Conservation (phyloP, 1,140 invertebrate genomes). For the Sinonovacula constricta region DNA sequence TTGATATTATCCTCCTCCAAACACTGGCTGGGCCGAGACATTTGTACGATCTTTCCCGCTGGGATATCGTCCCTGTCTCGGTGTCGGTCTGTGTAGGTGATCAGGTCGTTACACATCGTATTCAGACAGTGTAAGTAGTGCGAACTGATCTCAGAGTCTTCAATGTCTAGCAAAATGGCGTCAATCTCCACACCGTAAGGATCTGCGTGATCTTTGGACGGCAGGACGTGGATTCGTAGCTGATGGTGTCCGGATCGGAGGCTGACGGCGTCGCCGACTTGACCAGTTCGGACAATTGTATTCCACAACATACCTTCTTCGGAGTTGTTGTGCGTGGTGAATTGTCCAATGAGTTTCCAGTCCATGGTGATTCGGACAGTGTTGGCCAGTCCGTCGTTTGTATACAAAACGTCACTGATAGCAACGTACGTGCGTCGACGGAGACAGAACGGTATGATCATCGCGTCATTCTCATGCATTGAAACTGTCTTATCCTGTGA, state of each 20-base stretch:
- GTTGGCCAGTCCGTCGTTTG: constrained; percentile 12
- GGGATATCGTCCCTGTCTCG: constrained; percentile 13
- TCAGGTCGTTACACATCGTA: not conserved
- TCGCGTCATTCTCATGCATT: constrained; percentile 2
- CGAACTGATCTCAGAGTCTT: not conserved
- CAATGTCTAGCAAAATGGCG: not conserved
- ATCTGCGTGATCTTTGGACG: not conserved
- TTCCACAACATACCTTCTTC: constrained; percentile 3
- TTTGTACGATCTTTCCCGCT: constrained; percentile 5
- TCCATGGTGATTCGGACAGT: not conserved
- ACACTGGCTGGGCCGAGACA: not conserved
- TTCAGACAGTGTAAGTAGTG: constrained; percentile 1
- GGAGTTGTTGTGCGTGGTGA: not conserved
- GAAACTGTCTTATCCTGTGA: constrained; percentile 1
- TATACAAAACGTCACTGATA: not conserved
- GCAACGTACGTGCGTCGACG: not conserved
- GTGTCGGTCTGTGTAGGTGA: not conserved
- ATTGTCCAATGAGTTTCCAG: not conserved
- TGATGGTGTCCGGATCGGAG: not conserved
- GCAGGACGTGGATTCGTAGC: not conserved
- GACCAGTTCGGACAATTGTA: not conserved
- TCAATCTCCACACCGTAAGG: constrained; percentile 21
- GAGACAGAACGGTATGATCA: constrained; percentile 7
- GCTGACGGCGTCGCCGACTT: constrained; percentile 1
- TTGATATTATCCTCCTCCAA: constrained; percentile 19